Base-by-base conservation (phyloP, 1,140 invertebrate species). In the Meloidogyne chitwoodi region DNA sequence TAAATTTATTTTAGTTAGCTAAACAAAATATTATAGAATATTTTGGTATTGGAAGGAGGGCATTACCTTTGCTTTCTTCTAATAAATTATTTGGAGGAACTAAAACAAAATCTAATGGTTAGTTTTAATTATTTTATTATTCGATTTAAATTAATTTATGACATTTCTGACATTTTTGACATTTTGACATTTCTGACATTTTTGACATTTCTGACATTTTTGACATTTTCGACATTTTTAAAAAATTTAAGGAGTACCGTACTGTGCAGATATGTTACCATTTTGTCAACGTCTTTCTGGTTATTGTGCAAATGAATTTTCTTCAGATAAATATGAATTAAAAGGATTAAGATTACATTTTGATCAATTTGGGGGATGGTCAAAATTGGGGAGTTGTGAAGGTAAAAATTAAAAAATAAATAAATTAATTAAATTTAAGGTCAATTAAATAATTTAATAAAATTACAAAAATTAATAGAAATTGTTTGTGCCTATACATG, bases 391-490 rank as follows among this genome's bases (percentile, higher is more conserved):
- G 10, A 61, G 77, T 5, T 78, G 77, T 44, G 77, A 78, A 78
- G 77, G 77, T 78, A 26, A 65, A 65, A 11, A 22, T 14, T 16
- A 27, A 44, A 0, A 44, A 22, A 16, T n/a, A 2, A 64, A 79
- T 29, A 24, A 76, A 44, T 44, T 22, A 16, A 8, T 62, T 63
- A 16, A 38, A n/a, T 34, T 77, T 22, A 31, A 77, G 76, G 64
- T 14, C 62, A 79, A 38, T n/a, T 68, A 10, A 78, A 29, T 31
- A 68, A 19, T 12, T 80, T 74, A 22, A 34, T 80, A 71, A 78
- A 78, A 48, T 44, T 78, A 29, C 77, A 78, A 80, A 61, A 64
- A 61, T 78, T 78, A n/a, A 61, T 78, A 22, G 76, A 78, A 71
- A 14, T 78, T 26, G 44, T 75, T 0, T 78, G 77, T 62, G 44